phyloP scores from a whole-genome alignment of 1,140 invertebrate genomes.

The Drosophila ogumai region DNA sequence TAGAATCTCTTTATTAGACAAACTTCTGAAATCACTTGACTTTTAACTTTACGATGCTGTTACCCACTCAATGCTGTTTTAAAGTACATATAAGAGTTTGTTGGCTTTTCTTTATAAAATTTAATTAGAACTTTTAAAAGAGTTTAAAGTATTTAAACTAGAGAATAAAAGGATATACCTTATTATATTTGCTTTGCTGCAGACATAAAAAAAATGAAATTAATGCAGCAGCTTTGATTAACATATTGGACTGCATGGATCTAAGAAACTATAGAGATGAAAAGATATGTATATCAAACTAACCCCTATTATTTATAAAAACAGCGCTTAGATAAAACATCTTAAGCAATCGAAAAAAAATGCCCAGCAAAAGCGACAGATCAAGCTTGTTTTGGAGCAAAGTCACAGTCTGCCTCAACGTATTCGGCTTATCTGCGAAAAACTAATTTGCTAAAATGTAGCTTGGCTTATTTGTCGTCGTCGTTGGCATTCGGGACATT shows the following conservation, averaged over 20 bases:
- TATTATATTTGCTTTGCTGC: not conserved
- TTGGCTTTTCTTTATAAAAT: too few relatives aligned
- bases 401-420: conserved; percentile 17
- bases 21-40: too few relatives aligned
- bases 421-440: conserved; percentile 60
- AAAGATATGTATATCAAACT: too few relatives aligned
- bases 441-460: conserved; percentile 79
- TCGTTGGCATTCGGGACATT: conserved; percentile 24
- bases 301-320: conserved; percentile 29
- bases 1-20: too few relatives aligned
- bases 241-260: not conserved
- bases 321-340: conserved; percentile 15
- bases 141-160: not conserved
- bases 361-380: conserved; percentile 4
- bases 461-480: conserved; percentile 67
- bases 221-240: not conserved
- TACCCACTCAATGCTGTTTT: not conserved
- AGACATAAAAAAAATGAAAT: not conserved
- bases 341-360: conserved; percentile 16
- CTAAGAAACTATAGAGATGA: not conserved
- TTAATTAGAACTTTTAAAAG: not conserved
- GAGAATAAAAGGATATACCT: not conserved
- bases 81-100: not conserved
- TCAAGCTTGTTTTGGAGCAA: conserved; percentile 2
- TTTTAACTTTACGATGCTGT: too few relatives aligned